Base-by-base conservation (phyloP, 2,113 vertebrate genomes). In the Hirundichthys speculiger region DNA sequence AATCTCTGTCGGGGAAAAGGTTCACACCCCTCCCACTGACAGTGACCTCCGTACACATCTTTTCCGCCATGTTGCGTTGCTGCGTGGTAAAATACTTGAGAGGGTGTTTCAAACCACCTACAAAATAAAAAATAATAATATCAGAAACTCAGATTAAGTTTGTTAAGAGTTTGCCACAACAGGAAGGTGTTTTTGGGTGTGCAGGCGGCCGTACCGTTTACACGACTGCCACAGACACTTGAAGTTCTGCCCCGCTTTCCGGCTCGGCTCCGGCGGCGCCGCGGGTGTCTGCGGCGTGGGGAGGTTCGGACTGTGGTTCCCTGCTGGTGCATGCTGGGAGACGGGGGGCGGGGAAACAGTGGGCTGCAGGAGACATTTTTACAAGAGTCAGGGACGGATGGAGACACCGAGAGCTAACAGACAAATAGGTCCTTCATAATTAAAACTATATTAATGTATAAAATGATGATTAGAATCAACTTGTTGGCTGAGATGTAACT, bases 91-190 rank as follows among this genome's bases (percentile, higher is more conserved):
- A 98, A 99, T 82, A 99, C 98, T 83, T 98, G 95, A 18, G 96
- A 95, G 1, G 97, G 96, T n/a, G 96, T 98, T 85, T 98, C 96
- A 84, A 99, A 99, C 98, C 98, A 99, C 92, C 98, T 99, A 54
- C 14, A 42, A 41, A 3, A 45, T n/a, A 21, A 10, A 21, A 45
- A 48, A 25, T n/a, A 7, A 0, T 4, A 11, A 73, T 6, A 79
- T 30, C 14, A 12, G 5, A 13, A 2, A 13, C 45, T 40, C 16
- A 5, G n/a, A 10, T 11, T 1, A 15, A 9, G 19, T 10, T 3
- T 1, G 1, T 6, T 13, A 7, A 0, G 3, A 40, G 50, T 21
- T 2, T 16, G 14, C 5, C 1, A 5, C 30, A 30, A 20, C 42
- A 41, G 43, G 1, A 0, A 1, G 22, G 14, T 13, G 34, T 10